These are phyloP conservation scores for Cetonia aurata DNA, from an alignment of 2,888 invertebrate genomes.

Conservation along the genomic window DNA sequence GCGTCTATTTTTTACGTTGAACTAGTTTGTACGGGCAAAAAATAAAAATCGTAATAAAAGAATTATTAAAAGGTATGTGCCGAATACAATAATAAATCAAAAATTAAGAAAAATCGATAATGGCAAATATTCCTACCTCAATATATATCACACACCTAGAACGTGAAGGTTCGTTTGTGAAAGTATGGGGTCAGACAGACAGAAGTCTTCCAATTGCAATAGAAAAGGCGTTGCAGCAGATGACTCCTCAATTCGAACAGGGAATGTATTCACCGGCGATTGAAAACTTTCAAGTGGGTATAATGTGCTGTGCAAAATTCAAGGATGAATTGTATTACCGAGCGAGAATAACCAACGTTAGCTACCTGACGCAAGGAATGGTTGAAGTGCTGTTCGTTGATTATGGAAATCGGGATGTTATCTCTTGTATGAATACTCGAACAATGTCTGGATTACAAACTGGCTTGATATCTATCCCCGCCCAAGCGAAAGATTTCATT, in stretches of 20 bases:
- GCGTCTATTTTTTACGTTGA: constrained; percentile 29
- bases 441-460: constrained; percentile 70
- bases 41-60: constrained; percentile 4
- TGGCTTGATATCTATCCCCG: constrained; percentile 65
- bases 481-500: constrained; percentile 73
- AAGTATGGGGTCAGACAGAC: constrained; percentile 80
- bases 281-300: constrained; percentile 66
- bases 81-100: not conserved
- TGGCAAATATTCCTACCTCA: constrained; percentile 42
- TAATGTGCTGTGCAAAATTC: constrained; percentile 77
- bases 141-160: constrained; percentile 76
- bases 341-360: constrained; percentile 71
- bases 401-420: constrained; percentile 75
- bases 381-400: constrained; percentile 79
- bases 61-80: constrained; percentile 18
- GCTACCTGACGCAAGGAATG: constrained; percentile 68
- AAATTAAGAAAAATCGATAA: not conserved
- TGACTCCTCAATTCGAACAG: constrained; percentile 67
- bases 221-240: constrained; percentile 69
- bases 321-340: constrained; percentile 77
- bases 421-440: constrained; percentile 73
- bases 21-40: constrained; percentile 15
- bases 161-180: constrained; percentile 76
- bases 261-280: constrained; percentile 61
- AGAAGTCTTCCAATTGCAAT: constrained; percentile 70